phyloP scores from a whole-genome alignment of 35 echinoderm and acorn worm genomes.

The Eucidaris tribuloides region DNA sequence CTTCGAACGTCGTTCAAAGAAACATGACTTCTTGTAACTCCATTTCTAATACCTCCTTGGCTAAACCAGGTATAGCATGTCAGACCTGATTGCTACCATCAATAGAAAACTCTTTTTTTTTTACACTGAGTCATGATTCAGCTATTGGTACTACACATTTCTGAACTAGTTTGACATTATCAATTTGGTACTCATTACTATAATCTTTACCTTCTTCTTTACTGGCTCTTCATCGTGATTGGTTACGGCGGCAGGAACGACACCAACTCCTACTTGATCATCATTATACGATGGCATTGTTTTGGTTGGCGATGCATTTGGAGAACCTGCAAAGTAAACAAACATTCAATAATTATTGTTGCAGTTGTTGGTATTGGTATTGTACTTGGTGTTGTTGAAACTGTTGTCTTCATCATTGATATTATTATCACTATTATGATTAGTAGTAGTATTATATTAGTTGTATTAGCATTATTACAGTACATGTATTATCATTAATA shows the following conservation, averaged over 20 bases:
- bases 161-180: too few relatives aligned
- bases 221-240: slow-evolving; percentile 17
- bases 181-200: not conserved
- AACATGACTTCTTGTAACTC: too few relatives aligned
- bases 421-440: not conserved
- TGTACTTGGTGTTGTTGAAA: not conserved
- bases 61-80: too few relatives aligned
- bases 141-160: too few relatives aligned
- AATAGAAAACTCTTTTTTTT: too few relatives aligned
- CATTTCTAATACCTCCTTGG: too few relatives aligned
- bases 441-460: not conserved
- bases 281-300: not conserved
- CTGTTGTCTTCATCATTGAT: not conserved
- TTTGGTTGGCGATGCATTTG: not conserved
- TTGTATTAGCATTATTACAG: not conserved
- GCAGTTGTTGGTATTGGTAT: not conserved
- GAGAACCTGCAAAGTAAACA: not conserved
- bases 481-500: not conserved
- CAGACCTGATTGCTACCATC: too few relatives aligned
- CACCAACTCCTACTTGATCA: not conserved
- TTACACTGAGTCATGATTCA: too few relatives aligned
- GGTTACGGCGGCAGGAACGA: not conserved
- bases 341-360: not conserved
- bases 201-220: not conserved
- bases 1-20: too few relatives aligned